Percentiles rank a stretch among this genome's conserved stretches.
These are phyloP conservation scores for Melangyna quadrimaculata DNA, from an alignment of 2,888 invertebrate species.

Conservation along the genomic window DNA sequence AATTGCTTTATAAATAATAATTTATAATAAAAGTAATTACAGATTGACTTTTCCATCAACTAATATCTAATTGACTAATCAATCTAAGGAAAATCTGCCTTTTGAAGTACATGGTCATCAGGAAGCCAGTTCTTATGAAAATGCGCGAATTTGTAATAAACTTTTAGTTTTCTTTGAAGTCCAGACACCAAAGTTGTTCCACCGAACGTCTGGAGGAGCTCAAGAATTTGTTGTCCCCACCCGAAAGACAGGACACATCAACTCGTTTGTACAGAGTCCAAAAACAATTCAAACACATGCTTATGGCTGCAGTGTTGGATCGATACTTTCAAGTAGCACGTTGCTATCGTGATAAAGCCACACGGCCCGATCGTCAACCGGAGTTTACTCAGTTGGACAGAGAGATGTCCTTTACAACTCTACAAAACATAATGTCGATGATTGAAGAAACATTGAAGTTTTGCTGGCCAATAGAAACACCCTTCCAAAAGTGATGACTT, in stretches of 20 bases:
- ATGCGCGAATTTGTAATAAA: conserved; percentile 93
- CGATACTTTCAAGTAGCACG: conserved; percentile 86
- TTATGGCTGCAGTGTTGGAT: conserved; percentile 98
- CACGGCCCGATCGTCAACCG: conserved; percentile 95
- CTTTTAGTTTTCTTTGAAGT: conserved; percentile 94
- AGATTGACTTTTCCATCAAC: too few species aligned
- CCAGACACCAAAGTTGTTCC: conserved; percentile 98
- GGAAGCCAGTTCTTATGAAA: conserved; percentile 89
- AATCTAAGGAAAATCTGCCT: too few species aligned
- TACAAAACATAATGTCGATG: conserved; percentile 88
- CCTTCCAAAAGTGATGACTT: conserved; percentile 87
- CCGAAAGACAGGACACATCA: conserved; percentile 89
- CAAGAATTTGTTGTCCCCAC: conserved; percentile 98
- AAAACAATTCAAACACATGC: conserved; percentile 99
- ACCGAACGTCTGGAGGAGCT: conserved; percentile 97
- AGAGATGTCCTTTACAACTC: conserved; percentile 95
- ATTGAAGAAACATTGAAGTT: conserved; percentile 89
- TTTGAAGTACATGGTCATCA: too few species aligned
- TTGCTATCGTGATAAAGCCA: conserved; percentile 92
- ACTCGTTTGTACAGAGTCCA: conserved; percentile 97
- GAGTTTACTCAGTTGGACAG: conserved; percentile 99
- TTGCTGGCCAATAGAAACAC: conserved; percentile 86
- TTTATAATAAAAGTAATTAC: too few species aligned
- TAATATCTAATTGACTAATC: too few species aligned
- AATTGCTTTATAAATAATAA: too few species aligned